Percentiles rank a stretch among this genome's conserved stretches.
These are phyloP conservation scores for Lasioglossum leucozonium DNA, from an alignment of 2,888 invertebrate species.

Conservation along the genomic window DNA sequence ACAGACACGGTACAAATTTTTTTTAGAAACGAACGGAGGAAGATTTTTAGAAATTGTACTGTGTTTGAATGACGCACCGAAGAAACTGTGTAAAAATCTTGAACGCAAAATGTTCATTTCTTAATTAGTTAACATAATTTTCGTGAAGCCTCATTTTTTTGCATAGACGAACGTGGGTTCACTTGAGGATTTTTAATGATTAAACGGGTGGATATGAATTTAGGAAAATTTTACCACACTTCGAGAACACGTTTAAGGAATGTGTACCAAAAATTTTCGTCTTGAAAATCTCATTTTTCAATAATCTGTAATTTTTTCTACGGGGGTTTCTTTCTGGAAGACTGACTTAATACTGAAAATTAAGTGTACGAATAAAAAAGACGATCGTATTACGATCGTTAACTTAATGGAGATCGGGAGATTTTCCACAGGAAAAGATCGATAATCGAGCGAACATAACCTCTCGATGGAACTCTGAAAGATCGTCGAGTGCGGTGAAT, in stretches of 20 bases:
- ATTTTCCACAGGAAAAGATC: background rate
- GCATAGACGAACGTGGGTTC: background rate
- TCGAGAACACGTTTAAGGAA: background rate
- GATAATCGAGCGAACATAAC: background rate
- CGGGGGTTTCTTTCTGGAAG: rapidly evolving
- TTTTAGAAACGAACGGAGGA: background rate
- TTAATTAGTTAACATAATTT: background rate
- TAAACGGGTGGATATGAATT: background rate
- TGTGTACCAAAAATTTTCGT: background rate
- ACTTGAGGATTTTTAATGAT: background rate
- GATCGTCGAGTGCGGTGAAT: background rate
- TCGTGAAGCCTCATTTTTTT: background rate
- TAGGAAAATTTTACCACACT: background rate
- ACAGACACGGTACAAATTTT: background rate
- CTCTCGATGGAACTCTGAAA: background rate
- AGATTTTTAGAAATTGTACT: background rate
- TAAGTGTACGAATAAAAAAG: background rate
- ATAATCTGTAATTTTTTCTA: background rate
- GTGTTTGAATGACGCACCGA: background rate
- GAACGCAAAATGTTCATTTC: too few relatives aligned
- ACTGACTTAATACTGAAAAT: background rate
- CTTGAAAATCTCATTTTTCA: background rate
- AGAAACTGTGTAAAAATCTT: background rate
- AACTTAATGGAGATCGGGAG: background rate
- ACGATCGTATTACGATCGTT: background rate